Conservation (phyloP, 1,140 invertebrate genomes). For the Drosophila equinoxialis region DNA sequence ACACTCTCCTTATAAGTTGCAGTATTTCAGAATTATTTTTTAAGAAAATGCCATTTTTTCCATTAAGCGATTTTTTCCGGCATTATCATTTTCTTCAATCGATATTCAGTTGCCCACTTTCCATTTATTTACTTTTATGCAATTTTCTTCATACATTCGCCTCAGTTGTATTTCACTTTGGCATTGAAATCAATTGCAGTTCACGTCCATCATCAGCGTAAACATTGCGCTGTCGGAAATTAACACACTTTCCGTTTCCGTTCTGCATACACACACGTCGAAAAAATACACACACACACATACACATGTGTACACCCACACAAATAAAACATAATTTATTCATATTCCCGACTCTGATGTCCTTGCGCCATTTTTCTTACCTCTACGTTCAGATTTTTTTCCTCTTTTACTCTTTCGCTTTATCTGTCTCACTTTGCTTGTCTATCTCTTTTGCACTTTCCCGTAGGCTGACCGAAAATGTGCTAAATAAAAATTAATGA, state of each 20-base stretch:
- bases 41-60: slow-evolving; percentile 39
- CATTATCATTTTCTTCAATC: neutral
- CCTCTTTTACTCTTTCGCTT: neutral
- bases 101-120: neutral
- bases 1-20: too few relatives aligned
- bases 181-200: slow-evolving; percentile 77
- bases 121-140: slow-evolving; percentile 16
- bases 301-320: slow-evolving; percentile 32
- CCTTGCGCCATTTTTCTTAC: slow-evolving; percentile 66
- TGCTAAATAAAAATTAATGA: slow-evolving; percentile 80
- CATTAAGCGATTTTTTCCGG: neutral
- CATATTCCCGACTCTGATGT: slow-evolving; percentile 50
- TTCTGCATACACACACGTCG: slow-evolving; percentile 15
- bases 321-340: slow-evolving; percentile 63
- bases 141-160: neutral
- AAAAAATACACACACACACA: slow-evolving; percentile 9
- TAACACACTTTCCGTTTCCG: slow-evolving; percentile 79
- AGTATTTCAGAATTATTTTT: slow-evolving; percentile 11
- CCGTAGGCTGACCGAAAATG: slow-evolving; percentile 46
- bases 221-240: slow-evolving; percentile 77
- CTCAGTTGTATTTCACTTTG: slow-evolving; percentile 32
- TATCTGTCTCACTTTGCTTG: neutral
- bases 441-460: neutral
- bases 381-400: slow-evolving; percentile 38
- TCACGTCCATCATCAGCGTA: slow-evolving; percentile 65